A percentile compares a stretch with the other conserved stretches of the same genome.
phyloP scores from a whole-genome alignment of 1,140 invertebrate genomes.

The Forficula auricularia region DNA sequence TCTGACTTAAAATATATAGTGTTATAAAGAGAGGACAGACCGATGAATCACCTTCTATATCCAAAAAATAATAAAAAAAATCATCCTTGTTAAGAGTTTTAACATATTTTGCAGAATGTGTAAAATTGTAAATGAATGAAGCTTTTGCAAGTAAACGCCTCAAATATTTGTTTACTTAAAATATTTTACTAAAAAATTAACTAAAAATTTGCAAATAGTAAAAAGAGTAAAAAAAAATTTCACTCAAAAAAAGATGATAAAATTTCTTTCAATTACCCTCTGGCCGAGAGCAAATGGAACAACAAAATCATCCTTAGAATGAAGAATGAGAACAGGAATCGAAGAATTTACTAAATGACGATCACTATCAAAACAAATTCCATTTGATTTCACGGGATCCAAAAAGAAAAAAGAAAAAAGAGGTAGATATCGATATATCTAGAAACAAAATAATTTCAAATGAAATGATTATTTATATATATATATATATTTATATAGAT shows the following conservation, averaged over 20 bases:
- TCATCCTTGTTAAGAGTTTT: too few species aligned
- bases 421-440: slow-evolving; percentile 41
- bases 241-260: slow-evolving; percentile 6
- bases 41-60: too few species aligned
- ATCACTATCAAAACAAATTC: slow-evolving; percentile 50
- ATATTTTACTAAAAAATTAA: background rate
- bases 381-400: slow-evolving; percentile 43
- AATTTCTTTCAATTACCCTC: slow-evolving; percentile 44
- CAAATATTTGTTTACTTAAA: background rate
- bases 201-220: background rate
- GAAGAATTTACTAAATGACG: slow-evolving; percentile 44
- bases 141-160: background rate
- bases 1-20: too few species aligned
- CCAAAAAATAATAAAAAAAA: too few species aligned
- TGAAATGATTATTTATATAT: background rate
- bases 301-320: slow-evolving; percentile 73
- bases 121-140: background rate
- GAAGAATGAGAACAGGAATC: slow-evolving; percentile 65
- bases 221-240: slow-evolving; percentile 4
- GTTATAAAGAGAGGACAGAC: too few species aligned
- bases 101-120: too few species aligned
- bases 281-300: slow-evolving; percentile 58
- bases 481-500: background rate
- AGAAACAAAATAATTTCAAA: slow-evolving; percentile 11
- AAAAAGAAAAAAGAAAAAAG: slow-evolving; percentile 54